Base-by-base conservation (phyloP, 2,797 vertebrate genomes). In the Typhlichthys subterraneus region DNA sequence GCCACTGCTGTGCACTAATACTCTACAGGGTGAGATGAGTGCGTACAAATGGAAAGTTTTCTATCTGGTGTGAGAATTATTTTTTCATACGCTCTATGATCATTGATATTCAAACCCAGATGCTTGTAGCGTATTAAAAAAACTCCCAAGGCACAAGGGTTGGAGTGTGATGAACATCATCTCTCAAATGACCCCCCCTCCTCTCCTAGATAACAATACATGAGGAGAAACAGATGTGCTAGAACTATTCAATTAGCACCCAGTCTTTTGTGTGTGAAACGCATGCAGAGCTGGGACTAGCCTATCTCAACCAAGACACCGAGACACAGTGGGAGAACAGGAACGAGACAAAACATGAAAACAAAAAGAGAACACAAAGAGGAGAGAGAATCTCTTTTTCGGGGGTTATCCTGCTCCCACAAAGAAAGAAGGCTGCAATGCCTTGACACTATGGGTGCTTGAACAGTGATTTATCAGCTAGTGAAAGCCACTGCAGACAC, bases 401-500 rank as follows among this genome's bases (percentile, higher is more conserved):
- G 12, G 4, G 4, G 17, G 13, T n/a, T n/a, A 3, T 2, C 53
- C 13, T 9, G 23, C 53, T 13, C 3, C n/a, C 56, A 81, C 65
- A 73, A 65, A 73, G 66, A 65, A 69, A 67, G 45, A 33, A 48
- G 48, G 55, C 69, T 46, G 69, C 59, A 63, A 63, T 7, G 13
- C 45, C 5, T 10, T 15, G 63, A 72, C 70, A 80, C 73, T 76
- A 19, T 67, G 75, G 76, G 73, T 33, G 14, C 67, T 70, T 71
- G 72, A 45, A 63, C 70, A 70, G 87, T 78, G 57, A 82, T 87
- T 80, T 54, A 73, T 84, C 85, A 82, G 74, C 49, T 49, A 45
- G n/a, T 59, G 81, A 85, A 85, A 80, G 80, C 84, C 76, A 69
- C 76, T 29, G 59, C 80, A 69, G 84, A 87, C 83, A 87, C 81